Conservation (phyloP, 2,888 invertebrate genomes). For the Philereme transversata region DNA sequence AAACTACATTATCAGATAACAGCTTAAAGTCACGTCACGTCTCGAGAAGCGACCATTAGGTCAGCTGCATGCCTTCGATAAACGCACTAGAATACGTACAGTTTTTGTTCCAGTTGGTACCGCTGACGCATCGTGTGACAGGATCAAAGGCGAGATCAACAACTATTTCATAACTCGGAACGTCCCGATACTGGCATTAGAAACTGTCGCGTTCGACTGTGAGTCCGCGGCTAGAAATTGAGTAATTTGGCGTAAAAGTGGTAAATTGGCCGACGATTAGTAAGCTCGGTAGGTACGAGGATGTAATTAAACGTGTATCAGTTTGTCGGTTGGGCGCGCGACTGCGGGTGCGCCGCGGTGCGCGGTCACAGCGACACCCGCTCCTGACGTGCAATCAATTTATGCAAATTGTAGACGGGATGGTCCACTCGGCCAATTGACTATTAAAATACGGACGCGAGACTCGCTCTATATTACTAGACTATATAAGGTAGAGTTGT, state of each 20-base stretch:
- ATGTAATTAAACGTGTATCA: constrained; percentile 81
- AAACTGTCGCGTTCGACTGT: constrained; percentile 28
- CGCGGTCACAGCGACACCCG: constrained; percentile 61
- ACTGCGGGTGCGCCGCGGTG: constrained; percentile 62
- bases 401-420: constrained; percentile 79
- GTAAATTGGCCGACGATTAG: constrained; percentile 69
- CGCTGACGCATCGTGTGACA: constrained; percentile 74
- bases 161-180: constrained; percentile 63
- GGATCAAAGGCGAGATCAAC: constrained; percentile 58
- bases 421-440: constrained; percentile 61
- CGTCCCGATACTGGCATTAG: constrained; percentile 52
- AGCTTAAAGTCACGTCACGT: constrained; percentile 49
- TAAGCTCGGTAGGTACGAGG: constrained; percentile 49
- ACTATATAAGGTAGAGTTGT: constrained; percentile 8
- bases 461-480: constrained; percentile 39
- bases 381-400: constrained; percentile 75
- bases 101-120: constrained; percentile 78
- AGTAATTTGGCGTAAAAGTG: constrained; percentile 62
- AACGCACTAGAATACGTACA: constrained; percentile 67
- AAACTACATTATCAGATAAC: constrained; percentile 52
- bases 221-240: constrained; percentile 49
- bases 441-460: constrained; percentile 52
- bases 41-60: constrained; percentile 49
- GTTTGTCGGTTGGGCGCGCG: constrained; percentile 78
- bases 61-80: constrained; percentile 43